These are phyloP conservation scores for Macrobrachium nipponense DNA, from an alignment of 1,140 invertebrate genomes.

Conservation along the genomic window DNA sequence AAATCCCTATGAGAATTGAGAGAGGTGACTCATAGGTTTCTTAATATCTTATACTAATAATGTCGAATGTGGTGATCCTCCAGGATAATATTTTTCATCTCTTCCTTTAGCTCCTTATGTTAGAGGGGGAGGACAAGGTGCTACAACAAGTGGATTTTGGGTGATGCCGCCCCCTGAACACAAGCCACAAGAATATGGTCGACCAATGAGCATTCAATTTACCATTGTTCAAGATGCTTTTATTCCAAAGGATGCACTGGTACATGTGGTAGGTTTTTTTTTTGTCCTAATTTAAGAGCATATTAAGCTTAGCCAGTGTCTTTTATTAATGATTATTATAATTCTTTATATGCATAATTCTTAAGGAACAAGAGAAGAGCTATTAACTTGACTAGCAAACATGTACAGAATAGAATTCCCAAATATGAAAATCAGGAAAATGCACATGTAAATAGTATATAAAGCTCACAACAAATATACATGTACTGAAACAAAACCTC, in stretches of 20 bases:
- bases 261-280: constrained; percentile 78
- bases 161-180: constrained; percentile 93
- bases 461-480: too few relatives aligned
- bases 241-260: constrained; percentile 83
- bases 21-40: neutral
- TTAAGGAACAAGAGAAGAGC: too few relatives aligned
- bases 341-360: neutral
- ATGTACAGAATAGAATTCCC: too few relatives aligned
- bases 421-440: too few relatives aligned
- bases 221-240: constrained; percentile 85
- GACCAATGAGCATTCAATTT: constrained; percentile 89
- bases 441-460: too few relatives aligned
- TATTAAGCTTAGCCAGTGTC: neutral
- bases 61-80: constrained; percentile 26
- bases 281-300: neutral
- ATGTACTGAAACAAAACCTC: too few relatives aligned
- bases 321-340: constrained; percentile 1
- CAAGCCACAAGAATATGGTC: constrained; percentile 88
- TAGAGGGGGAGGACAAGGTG: constrained; percentile 72
- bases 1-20: too few relatives aligned
- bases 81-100: constrained; percentile 50
- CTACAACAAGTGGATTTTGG: constrained; percentile 86
- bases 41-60: neutral
- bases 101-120: constrained; percentile 86
- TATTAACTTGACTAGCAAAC: too few relatives aligned